Evolutionary conservation across 2,888 invertebrate genomes (phyloP).

Genomic region (Mimumesa dahlbomi): DNA sequence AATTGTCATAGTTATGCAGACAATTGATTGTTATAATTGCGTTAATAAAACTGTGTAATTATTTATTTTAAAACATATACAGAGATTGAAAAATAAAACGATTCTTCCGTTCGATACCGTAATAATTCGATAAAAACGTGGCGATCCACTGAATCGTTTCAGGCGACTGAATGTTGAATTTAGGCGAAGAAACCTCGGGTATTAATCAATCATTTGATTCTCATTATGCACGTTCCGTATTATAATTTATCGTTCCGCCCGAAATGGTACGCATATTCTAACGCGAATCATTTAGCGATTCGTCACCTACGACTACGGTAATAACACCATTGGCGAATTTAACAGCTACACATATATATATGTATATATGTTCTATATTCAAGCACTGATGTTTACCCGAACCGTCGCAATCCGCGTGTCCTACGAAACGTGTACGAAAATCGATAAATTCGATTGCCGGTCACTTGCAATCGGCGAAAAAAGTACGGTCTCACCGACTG

Average conservation of each 20-base stretch:
- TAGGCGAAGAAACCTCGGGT: too few species aligned
- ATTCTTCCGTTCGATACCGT: background rate
- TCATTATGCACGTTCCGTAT: background rate
- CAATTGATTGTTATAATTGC: too few species aligned
- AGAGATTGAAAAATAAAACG: background rate
- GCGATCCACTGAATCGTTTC: too few species aligned
- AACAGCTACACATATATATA: too few species aligned
- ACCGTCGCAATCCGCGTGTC: constrained; percentile 21
- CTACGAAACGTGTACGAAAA: constrained; percentile 28
- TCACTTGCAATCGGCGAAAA: constrained; percentile 20
- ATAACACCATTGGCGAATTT: constrained; percentile 4
- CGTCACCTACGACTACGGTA: background rate
- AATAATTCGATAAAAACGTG: too few species aligned
- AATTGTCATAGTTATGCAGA: too few species aligned
- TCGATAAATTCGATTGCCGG: constrained; percentile 39
- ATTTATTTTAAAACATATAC: too few species aligned
- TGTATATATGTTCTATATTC: too few species aligned
- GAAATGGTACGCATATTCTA: background rate
- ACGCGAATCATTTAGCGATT: background rate
- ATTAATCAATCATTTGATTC: background rate
- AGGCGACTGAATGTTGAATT: too few species aligned
- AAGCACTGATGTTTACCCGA: constrained; percentile 21
- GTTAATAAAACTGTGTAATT: too few species aligned
- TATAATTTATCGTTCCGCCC: background rate
- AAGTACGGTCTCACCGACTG: background rate